Evolutionary conservation across 2,888 invertebrate genomes (phyloP).

Genomic region (Drosophila percnosoma): DNA sequence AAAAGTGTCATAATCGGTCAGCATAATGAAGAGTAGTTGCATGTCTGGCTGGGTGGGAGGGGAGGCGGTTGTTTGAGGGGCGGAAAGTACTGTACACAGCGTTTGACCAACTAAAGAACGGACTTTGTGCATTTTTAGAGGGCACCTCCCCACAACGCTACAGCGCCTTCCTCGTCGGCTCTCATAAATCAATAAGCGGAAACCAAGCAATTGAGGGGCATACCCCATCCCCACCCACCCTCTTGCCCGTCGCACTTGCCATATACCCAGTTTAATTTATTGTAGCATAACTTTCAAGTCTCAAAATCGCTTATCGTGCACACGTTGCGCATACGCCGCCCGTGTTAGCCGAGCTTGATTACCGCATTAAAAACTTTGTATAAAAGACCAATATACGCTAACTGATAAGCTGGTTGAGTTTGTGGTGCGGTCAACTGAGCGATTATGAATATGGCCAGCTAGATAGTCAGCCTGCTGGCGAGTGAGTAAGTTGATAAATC

Average conservation of each 20-base stretch:
- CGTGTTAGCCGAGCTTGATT: constrained; percentile 73
- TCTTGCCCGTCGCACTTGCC: not conserved
- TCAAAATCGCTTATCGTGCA: constrained; percentile 33
- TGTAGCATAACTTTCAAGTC: constrained; percentile 58
- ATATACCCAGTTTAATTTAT: constrained; percentile 52
- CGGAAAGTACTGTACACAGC: too few species aligned
- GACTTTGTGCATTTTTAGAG: constrained; percentile 41
- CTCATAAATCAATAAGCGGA: constrained; percentile 75
- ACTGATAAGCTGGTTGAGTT: constrained; percentile 47
- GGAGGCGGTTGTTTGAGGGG: not conserved
- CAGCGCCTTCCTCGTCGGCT: constrained; percentile 18
- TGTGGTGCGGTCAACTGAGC: constrained; percentile 26
- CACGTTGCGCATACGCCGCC: constrained; percentile 60
- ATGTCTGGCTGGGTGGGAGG: not conserved
- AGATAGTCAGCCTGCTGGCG: not conserved
- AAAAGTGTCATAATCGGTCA: constrained; percentile 80
- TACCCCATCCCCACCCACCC: not conserved
- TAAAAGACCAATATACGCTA: constrained; percentile 35
- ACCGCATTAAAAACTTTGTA: constrained; percentile 68
- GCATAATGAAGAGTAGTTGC: constrained; percentile 62
- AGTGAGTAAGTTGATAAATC: constrained; percentile 45
- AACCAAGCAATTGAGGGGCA: constrained; percentile 44
- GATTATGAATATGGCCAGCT: constrained; percentile 32
- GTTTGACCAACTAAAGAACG: constrained; percentile 12
- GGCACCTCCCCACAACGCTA: not conserved